phyloP scores from a whole-genome alignment of 2,888 invertebrate genomes.

The Euproctis similis region DNA sequence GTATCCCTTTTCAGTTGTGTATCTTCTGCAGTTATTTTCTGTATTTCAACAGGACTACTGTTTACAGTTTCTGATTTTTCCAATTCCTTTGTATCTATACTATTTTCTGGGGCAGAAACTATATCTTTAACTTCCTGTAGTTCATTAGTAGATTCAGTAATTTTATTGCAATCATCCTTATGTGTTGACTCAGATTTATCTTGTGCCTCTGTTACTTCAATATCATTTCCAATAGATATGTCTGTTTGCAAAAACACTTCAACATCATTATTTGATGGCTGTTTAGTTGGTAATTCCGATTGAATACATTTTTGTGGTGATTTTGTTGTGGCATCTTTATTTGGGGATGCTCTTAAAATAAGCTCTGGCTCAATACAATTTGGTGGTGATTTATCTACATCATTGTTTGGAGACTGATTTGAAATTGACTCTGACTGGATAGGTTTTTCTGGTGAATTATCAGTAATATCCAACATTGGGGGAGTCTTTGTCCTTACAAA shows the following conservation, averaged over 20 bases:
- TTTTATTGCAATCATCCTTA: background rate
- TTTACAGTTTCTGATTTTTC: background rate
- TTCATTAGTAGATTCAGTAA: conserved; percentile 10
- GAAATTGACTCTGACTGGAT: too few species aligned
- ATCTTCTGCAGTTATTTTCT: background rate
- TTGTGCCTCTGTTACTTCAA: too few species aligned
- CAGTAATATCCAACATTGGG: too few species aligned
- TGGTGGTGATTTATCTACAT: too few species aligned
- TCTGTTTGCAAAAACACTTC: too few species aligned
- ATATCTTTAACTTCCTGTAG: conserved; percentile 21
- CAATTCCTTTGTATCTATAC: conserved; percentile 2
- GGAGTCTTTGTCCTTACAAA: too few species aligned
- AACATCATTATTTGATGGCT: conserved; percentile 5
- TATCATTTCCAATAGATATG: too few species aligned
- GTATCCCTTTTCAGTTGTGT: conserved; percentile 1
- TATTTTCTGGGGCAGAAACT: conserved; percentile 32
- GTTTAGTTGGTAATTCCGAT: conserved; percentile 5
- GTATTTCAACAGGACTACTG: conserved; percentile 2
- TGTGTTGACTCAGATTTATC: conserved; percentile 15
- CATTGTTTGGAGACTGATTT: too few species aligned
- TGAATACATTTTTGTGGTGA: conserved; percentile 3
- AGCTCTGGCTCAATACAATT: too few species aligned
- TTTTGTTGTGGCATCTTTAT: conserved; percentile 1
- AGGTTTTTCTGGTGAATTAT: too few species aligned
- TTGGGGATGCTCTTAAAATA: too few species aligned